Conservation (phyloP, 2,888 invertebrate species). For the Tinea pellionella region DNA sequence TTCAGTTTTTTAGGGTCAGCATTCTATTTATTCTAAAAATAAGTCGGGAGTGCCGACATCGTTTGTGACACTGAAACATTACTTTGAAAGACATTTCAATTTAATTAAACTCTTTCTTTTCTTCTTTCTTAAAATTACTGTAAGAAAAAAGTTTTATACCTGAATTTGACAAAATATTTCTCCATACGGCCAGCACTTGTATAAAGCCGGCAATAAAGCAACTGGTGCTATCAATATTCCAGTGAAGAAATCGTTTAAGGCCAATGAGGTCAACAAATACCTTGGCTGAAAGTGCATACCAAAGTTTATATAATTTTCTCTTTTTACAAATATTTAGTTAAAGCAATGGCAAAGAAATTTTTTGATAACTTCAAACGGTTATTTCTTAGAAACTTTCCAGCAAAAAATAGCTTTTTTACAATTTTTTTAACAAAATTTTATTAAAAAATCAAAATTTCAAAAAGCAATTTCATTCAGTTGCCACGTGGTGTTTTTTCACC, state of each 20-base stretch:
- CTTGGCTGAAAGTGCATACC: slow-evolving; percentile 73
- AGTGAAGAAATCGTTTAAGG: slow-evolving; percentile 88
- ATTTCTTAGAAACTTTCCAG: too few species aligned
- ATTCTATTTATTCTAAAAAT: neutral
- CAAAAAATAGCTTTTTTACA: too few species aligned
- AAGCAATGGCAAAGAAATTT: too few species aligned
- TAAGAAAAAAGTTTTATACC: slow-evolving; percentile 57
- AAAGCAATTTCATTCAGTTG: too few species aligned
- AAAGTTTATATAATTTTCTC: neutral
- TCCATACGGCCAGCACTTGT: slow-evolving; percentile 92
- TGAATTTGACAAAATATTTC: slow-evolving; percentile 92
- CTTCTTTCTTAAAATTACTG: too few species aligned
- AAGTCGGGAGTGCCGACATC: neutral
- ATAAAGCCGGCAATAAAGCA: slow-evolving; percentile 84
- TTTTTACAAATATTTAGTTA: too few species aligned
- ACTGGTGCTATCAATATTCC: slow-evolving; percentile 89
- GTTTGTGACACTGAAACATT: too few species aligned
- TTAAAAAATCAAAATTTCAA: too few species aligned
- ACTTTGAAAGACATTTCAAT: too few species aligned
- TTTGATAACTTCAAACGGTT: too few species aligned
- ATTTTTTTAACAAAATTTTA: too few species aligned
- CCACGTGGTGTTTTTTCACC: too few species aligned
- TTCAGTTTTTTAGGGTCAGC: neutral
- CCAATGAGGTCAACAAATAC: slow-evolving; percentile 87
- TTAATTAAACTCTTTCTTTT: neutral